phyloP scores from a whole-genome alignment of 2,888 invertebrate genomes.

The Cheilosia grossa region DNA sequence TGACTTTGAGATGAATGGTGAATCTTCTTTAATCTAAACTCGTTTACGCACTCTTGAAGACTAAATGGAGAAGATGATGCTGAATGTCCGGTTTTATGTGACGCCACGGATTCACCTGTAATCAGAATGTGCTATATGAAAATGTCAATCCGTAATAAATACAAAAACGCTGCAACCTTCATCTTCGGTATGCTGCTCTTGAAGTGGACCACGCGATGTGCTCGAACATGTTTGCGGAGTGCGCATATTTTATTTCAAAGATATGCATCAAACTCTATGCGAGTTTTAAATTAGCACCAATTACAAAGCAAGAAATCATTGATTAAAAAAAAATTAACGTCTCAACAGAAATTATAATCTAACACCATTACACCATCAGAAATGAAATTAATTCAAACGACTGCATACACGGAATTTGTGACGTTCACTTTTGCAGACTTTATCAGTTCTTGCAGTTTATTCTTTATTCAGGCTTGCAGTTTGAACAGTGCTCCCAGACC shows the following conservation, averaged over 20 bases:
- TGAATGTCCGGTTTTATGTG: slow-evolving; percentile 69
- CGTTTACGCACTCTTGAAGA: slow-evolving; percentile 81
- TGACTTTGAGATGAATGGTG: slow-evolving; percentile 76
- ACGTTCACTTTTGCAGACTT: slow-evolving; percentile 35
- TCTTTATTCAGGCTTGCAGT: slow-evolving; percentile 28
- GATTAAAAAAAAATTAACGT: background rate
- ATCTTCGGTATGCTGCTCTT: slow-evolving; percentile 59
- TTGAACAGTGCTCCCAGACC: slow-evolving; percentile 14
- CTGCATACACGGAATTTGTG: slow-evolving; percentile 10
- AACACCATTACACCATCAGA: background rate
- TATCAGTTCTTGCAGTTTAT: slow-evolving; percentile 30
- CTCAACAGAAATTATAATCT: slow-evolving; percentile 7
- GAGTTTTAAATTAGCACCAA: background rate
- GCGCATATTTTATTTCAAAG: slow-evolving; percentile 41
- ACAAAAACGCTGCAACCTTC: slow-evolving; percentile 38
- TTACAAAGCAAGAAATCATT: slow-evolving; percentile 19
- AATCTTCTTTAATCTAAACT: slow-evolving; percentile 80
- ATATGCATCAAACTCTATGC: slow-evolving; percentile 9
- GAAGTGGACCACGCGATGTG: slow-evolving; percentile 56
- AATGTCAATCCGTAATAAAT: background rate
- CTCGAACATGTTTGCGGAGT: slow-evolving; percentile 52
- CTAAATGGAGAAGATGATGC: slow-evolving; percentile 80
- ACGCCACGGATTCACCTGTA: slow-evolving; percentile 48
- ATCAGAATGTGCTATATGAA: background rate
- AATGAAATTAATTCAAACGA: slow-evolving; percentile 39